phyloP scores from a whole-genome alignment of 2,888 invertebrate species.

The Tiphia femorata region DNA sequence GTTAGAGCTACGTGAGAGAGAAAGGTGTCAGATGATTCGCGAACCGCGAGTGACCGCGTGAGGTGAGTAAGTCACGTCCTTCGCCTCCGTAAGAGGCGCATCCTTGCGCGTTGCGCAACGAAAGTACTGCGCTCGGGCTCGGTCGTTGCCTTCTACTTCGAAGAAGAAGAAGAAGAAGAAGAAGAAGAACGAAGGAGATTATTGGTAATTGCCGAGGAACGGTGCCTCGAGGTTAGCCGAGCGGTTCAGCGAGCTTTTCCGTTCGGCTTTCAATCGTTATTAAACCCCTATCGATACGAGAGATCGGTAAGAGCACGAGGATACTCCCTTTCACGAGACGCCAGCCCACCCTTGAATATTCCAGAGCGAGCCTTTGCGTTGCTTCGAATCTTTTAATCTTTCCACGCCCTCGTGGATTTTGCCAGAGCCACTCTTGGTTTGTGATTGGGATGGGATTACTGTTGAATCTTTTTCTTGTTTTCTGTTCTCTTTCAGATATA shows the following conservation, averaged over 20 bases:
- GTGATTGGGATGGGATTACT: too few species aligned
- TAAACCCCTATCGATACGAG: constrained; percentile 14
- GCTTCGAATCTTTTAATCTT: constrained; percentile 26
- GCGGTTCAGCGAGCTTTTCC: constrained; percentile 5
- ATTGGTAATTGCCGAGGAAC: constrained; percentile 23
- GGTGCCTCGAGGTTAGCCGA: constrained; percentile 19
- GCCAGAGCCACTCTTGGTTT: too few species aligned
- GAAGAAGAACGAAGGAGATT: constrained; percentile 11
- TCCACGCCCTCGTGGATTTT: constrained; percentile 37
- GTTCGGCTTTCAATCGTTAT: constrained; percentile 22
- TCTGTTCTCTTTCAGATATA: too few species aligned
- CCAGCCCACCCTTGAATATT: constrained; percentile 28
- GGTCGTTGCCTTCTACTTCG: constrained; percentile 12
- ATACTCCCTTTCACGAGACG: constrained; percentile 2
- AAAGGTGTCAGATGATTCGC: neutral
- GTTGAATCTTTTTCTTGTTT: too few species aligned
- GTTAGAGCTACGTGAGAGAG: neutral
- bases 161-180: neutral
- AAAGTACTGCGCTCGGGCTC: constrained; percentile 1
- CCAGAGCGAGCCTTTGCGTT: constrained; percentile 22
- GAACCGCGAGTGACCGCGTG: too few species aligned
- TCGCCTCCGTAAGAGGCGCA: neutral
- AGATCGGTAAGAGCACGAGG: constrained; percentile 1
- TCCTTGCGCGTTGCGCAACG: neutral
- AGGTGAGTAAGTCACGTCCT: neutral